Evolutionary conservation across 2,888 invertebrate genomes (phyloP).

Genomic region (Arge pagana): DNA sequence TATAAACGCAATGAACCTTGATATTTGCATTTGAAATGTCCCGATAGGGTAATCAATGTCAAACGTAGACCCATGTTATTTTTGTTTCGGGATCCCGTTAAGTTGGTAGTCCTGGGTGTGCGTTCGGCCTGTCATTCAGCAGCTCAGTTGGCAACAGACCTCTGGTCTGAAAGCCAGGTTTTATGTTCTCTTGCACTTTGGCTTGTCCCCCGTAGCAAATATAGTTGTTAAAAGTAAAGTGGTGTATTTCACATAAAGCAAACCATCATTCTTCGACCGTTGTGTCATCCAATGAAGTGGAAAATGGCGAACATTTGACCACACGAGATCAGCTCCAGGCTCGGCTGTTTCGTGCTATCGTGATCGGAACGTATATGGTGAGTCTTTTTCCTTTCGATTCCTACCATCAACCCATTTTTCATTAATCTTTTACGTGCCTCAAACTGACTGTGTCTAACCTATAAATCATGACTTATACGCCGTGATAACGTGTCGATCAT

Average conservation of each 20-base stretch:
- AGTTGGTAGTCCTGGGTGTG: slow-evolving; percentile 26
- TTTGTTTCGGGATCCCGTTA: slow-evolving; percentile 1
- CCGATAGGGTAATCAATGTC: slow-evolving; percentile 5
- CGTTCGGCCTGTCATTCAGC: slow-evolving; percentile 42
- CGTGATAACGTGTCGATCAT: not conserved
- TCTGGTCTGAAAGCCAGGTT: slow-evolving; percentile 38
- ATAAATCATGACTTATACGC: too few species aligned
- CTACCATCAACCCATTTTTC: too few species aligned
- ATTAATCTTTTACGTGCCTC: too few species aligned
- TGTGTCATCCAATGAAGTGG: slow-evolving; percentile 4
- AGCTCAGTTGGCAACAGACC: slow-evolving; percentile 57
- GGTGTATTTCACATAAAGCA: not conserved
- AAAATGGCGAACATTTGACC: slow-evolving; percentile 49
- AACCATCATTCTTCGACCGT: slow-evolving; percentile 2
- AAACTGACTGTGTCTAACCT: too few species aligned
- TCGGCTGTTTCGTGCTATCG: slow-evolving; percentile 46
- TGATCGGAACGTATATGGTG: slow-evolving; percentile 19
- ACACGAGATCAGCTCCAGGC: slow-evolving; percentile 49
- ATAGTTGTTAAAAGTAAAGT: not conserved
- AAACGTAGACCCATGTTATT: slow-evolving; percentile 4
- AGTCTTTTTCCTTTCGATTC: too few species aligned
- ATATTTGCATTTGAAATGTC: too few species aligned
- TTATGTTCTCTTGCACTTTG: not conserved
- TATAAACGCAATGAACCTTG: too few species aligned
- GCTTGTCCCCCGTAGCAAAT: not conserved